Conservation (phyloP, 2,113 vertebrate species). For the Anguilla rostrata region DNA sequence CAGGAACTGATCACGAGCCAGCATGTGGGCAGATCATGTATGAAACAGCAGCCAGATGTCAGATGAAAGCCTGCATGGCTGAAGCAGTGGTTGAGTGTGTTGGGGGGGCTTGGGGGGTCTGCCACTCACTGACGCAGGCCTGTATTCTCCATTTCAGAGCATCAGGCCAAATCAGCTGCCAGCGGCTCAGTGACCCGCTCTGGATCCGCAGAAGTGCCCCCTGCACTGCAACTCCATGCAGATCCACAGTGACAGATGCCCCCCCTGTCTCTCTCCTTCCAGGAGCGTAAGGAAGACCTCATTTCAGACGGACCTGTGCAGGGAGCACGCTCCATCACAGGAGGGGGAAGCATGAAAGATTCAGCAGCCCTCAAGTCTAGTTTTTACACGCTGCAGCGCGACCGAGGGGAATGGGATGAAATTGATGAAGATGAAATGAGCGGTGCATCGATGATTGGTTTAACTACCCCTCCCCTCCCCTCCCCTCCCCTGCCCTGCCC, state of each 20-base stretch:
- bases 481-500: neutral
- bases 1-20: neutral
- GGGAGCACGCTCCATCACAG: neutral
- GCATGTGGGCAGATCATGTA: neutral
- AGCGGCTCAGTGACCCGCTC: neutral
- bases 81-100: neutral
- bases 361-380: neutral
- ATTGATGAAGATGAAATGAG: slow-evolving; percentile 6
- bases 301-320: neutral
- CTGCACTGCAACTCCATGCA: neutral
- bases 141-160: neutral
- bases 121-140: neutral
- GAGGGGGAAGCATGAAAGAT: neutral
- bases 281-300: neutral
- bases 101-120: neutral
- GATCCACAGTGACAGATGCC: neutral
- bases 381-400: neutral
- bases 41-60: neutral
- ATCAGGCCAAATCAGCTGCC: neutral
- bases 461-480: neutral
- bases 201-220: neutral
- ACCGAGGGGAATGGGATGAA: neutral
- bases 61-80: neutral
- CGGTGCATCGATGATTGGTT: neutral
- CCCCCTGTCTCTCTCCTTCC: neutral